Base-by-base conservation (phyloP, 2,113 vertebrate species). In the Rhagologus leucostigma region DNA sequence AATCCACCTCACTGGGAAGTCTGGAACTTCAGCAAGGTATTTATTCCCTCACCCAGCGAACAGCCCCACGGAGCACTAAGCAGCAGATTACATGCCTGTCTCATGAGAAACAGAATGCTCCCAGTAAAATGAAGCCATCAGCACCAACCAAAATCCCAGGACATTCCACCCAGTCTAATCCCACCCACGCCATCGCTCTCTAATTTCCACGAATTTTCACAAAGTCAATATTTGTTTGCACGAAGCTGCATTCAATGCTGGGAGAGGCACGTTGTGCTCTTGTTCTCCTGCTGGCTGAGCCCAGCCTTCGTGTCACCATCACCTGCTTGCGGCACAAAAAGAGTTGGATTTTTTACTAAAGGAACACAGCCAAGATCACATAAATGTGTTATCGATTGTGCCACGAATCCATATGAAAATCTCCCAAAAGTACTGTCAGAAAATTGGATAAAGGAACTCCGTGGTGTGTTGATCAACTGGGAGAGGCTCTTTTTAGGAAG, bases 401-500 rank as follows among this genome's bases (percentile, higher is more conserved):
- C 32, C 55, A 5, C 1, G 5, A 59, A 42, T 29, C 55, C 12
- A 0, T 4, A 7, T 1, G n/a, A 56, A 35, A 44, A 68, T 22
- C n/a, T 6, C 20, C 27, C 32, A 19, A 8, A 60, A 56, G 29
- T 7, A 8, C 16, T 1, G 11, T 1, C 37, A 79, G 44, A 46
- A 76, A 46, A 47, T 13, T 3, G 41, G 32, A 41, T 29, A 12
- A 8, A 71, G 49, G 63, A 21, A 3, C 21, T 29, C 1, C 1
- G 8, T 0, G 11, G 24, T 16, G 7, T 1, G 24, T 6, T 46
- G n/a, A 32, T 5, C 63, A 57, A 5, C 16, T 5, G 49, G 35
- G 1, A 24, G 37, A 42, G 6, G n/a, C 7, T 65, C 27, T 26
- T 4, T 13, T 23, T 10, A 24, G 33, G 60, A 78, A 57, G 0